Evolutionary conservation across 2,797 vertebrate genomes (phyloP).

Genomic region (Coranthus polyacanthus): DNA sequence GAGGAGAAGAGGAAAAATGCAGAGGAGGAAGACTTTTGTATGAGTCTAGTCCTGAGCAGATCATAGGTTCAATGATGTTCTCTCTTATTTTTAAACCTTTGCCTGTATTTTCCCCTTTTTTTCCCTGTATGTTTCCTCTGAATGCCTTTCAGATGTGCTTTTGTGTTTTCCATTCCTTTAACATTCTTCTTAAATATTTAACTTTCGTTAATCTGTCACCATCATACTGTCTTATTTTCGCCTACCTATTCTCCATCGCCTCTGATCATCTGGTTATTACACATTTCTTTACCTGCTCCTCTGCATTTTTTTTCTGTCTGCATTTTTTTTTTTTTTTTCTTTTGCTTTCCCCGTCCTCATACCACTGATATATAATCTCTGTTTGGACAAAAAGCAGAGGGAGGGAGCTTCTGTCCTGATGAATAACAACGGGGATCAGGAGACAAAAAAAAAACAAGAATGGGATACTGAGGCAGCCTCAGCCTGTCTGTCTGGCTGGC

Average conservation of each 20-base stretch:
- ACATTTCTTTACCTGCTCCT: constrained; percentile 35
- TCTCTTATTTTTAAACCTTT: constrained; percentile 8
- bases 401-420: constrained; percentile 69
- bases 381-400: constrained; percentile 66
- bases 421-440: constrained; percentile 60
- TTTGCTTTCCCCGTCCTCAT: constrained; percentile 15
- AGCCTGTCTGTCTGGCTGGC: constrained; percentile 64
- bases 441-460: constrained; percentile 33
- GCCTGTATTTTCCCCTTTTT: too few relatives aligned
- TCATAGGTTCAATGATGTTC: constrained; percentile 4
- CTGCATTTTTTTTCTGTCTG: constrained; percentile 36
- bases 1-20: constrained; percentile 4
- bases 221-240: constrained; percentile 11
- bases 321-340: constrained; percentile 15
- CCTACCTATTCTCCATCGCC: constrained; percentile 2
- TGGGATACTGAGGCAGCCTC: constrained; percentile 44
- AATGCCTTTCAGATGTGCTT: not conserved
- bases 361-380: constrained; percentile 66
- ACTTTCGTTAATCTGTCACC: constrained; percentile 20
- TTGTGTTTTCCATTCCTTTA: not conserved
- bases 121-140: too few relatives aligned
- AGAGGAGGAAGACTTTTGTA: constrained; percentile 10
- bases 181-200: too few relatives aligned
- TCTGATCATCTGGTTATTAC: constrained; percentile 36
- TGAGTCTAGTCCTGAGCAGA: constrained; percentile 19